Conservation (phyloP, 2,888 invertebrate species). For the Coleophora flavipennella region DNA sequence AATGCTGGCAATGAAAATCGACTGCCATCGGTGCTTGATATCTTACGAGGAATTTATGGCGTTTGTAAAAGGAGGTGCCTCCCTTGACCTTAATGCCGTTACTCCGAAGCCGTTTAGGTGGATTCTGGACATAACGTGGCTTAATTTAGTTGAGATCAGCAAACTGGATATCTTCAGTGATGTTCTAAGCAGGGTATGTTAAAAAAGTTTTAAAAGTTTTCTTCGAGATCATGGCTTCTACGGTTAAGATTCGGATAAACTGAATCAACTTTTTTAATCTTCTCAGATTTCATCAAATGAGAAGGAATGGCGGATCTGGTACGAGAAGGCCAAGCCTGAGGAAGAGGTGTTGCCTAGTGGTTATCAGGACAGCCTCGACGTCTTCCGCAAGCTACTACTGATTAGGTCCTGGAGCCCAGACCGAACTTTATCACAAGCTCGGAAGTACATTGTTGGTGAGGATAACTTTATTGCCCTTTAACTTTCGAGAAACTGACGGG, state of each 20-base stretch:
- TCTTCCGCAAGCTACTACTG: conserved; percentile 88
- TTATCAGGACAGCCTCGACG: conserved; percentile 87
- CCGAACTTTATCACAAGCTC: conserved; percentile 92
- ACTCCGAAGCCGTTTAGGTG: conserved; percentile 93
- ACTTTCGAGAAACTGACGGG: background rate
- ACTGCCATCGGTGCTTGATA: conserved; percentile 85
- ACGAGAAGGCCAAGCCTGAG: conserved; percentile 94
- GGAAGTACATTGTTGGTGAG: conserved; percentile 88
- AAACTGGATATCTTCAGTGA: conserved; percentile 85
- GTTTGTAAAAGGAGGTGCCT: conserved; percentile 97
- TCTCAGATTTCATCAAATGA: conserved; percentile 87
- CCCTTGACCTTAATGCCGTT: conserved; percentile 93
- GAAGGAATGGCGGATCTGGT: conserved; percentile 91
- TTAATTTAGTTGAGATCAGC: conserved; percentile 94
- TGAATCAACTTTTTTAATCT: conserved; percentile 5
- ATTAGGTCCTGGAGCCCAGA: conserved; percentile 97
- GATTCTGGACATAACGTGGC: conserved; percentile 97
- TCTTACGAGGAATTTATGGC: conserved; percentile 94
- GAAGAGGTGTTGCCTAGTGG: conserved; percentile 92
- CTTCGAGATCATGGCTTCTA: no score
- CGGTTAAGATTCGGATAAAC: background rate
- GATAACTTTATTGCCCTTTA: no score
- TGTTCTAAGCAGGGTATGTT: conserved; percentile 79
- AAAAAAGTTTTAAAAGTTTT: background rate
- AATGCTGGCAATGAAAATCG: conserved; percentile 96